Evolutionary conservation across 2,888 invertebrate genomes (phyloP), one percentile per base, ranked within the genome.

Genomic region (Pollenia angustigena): DNA sequence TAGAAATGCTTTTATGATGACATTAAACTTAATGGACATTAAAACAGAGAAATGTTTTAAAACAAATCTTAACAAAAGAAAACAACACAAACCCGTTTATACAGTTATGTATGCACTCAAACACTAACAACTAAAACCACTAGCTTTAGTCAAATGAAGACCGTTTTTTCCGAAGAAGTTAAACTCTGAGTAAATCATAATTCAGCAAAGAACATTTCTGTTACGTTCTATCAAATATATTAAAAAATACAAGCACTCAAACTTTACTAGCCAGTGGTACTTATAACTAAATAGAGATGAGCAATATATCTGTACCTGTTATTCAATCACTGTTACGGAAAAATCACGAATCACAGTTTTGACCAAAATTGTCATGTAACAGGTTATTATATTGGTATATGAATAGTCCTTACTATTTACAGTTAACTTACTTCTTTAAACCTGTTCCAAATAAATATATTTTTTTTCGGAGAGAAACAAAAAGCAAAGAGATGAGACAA

Each of bases 1-100:
- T 89, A 81, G 76, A 88, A 87, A 87, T 81, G 83, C 79, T 89
- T 89, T 89, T 87, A 89, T 86, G 85, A 86, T 85, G 87, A 86
- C 87, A 89, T 89, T 88, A 89, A 88, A 88, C 85, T 86, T 86
- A 89, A 88, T 85, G 84, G 88, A 87, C 88, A 88, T 88, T 88
- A 85, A 87, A 88, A 83, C 50, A 80, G 76, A 69, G 68, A 79
- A 87, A 79, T 84, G 56, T 78, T 84, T 68, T 54, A 78, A 87
- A 81, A 84, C 84, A 81, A 81, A 81, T 84, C 78, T 78, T 84
- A 84, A 84, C 87, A 87, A 87, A 84, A 72, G 74, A 32, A 84
- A 66, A 80, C 18, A 72, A 16, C 12, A 62, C 12, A 32, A 32
- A 72, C 46, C 68, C 44, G 32, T 23, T 48, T 14, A 54, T 16